These are phyloP conservation scores for Urocolius indicus DNA, from an alignment of 2,113 vertebrate genomes.

Conservation along the genomic window DNA sequence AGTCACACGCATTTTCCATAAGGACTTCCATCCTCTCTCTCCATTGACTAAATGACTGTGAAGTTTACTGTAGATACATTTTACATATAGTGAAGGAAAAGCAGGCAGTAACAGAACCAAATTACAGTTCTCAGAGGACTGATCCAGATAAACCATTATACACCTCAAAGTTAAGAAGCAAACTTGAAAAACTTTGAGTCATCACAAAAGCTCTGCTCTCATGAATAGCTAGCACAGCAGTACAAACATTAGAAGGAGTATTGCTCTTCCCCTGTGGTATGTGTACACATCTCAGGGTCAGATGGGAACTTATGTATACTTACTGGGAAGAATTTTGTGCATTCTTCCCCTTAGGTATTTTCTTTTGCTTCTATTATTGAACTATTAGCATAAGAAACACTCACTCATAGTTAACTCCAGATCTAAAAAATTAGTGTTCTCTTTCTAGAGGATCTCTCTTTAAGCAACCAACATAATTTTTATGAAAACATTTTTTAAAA, in stretches of 20 bases:
- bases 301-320: not conserved
- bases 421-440: not conserved
- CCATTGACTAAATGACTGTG: not conserved
- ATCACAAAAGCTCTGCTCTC: not conserved
- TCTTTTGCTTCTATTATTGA: slow-evolving; percentile 24
- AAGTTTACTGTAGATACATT: not conserved
- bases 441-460: not conserved
- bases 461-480: not conserved
- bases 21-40: not conserved
- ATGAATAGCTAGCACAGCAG: not conserved
- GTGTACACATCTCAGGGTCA: slow-evolving; percentile 1
- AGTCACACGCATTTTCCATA: not conserved
- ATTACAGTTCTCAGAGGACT: not conserved
- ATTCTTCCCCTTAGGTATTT: slow-evolving; percentile 17
- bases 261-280: not conserved
- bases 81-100: not conserved
- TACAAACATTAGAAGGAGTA: not conserved
- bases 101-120: not conserved
- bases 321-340: not conserved
- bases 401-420: not conserved
- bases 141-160: not conserved
- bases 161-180: not conserved
- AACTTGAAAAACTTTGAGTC: not conserved
- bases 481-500: not conserved
- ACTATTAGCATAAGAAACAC: slow-evolving; percentile 1